Evolutionary conservation across 1,140 invertebrate genomes (phyloP).

Genomic region (Calliopsis andreniformis): DNA sequence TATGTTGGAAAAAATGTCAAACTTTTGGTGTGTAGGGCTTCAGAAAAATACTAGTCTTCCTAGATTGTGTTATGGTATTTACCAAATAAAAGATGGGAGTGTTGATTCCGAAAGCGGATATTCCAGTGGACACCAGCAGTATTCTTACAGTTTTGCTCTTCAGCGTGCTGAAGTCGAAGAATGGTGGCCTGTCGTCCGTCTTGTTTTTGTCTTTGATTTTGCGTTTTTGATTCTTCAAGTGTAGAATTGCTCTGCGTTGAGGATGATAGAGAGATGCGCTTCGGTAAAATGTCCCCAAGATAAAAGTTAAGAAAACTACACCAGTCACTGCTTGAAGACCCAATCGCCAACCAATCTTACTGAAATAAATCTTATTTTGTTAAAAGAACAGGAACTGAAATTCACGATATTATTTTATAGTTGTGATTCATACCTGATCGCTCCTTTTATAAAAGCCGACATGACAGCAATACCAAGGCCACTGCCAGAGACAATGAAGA

Average conservation of each 20-base stretch:
- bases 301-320: conserved; percentile 91
- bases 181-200: conserved; percentile 89
- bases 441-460: conserved; percentile 89
- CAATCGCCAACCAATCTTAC: conserved; percentile 93
- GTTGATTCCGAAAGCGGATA: conserved; percentile 91
- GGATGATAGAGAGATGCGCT: conserved; percentile 95
- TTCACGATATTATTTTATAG: neutral
- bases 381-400: neutral
- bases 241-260: conserved; percentile 92
- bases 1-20: too few relatives aligned
- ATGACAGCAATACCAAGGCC: conserved; percentile 92
- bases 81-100: conserved; percentile 93
- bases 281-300: conserved; percentile 93
- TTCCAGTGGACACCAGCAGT: conserved; percentile 89
- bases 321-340: conserved; percentile 93
- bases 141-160: conserved; percentile 92
- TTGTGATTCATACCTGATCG: conserved; percentile 89
- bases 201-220: conserved; percentile 90
- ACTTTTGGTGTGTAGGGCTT: too few relatives aligned
- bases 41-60: too few relatives aligned
- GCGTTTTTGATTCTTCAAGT: conserved; percentile 94
- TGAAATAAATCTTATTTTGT: conserved; percentile 77
- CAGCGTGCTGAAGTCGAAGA: conserved; percentile 93
- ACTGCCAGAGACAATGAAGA: conserved; percentile 92
- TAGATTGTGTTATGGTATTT: too few relatives aligned